Percentiles rank a stretch among this genome's conserved stretches.
Conservation (phyloP, 1,140 invertebrate genomes). For the Lasioglossum baleicum region DNA sequence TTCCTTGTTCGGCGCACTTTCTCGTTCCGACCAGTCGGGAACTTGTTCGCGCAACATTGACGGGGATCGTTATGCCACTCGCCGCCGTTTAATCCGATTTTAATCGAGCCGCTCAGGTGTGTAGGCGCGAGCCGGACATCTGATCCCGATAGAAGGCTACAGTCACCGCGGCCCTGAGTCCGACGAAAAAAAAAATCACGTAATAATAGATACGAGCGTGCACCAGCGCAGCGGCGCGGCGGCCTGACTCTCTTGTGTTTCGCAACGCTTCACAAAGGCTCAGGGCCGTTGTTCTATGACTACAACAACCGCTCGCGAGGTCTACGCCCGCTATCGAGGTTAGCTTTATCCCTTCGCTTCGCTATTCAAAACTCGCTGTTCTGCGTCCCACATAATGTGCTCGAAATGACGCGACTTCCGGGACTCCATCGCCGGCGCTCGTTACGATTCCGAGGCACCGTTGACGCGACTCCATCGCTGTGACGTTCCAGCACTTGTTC, state of each 20-base stretch:
- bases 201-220: slow-evolving; percentile 60
- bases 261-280: slow-evolving; percentile 60
- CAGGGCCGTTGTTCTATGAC: slow-evolving; percentile 59
- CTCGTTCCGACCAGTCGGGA: background rate
- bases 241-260: slow-evolving; percentile 36
- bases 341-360: slow-evolving; percentile 43
- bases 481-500: background rate
- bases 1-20: background rate
- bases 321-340: slow-evolving; percentile 72
- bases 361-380: slow-evolving; percentile 31
- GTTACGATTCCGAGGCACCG: slow-evolving; percentile 3
- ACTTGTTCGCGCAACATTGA: background rate
- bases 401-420: slow-evolving; percentile 33
- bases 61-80: background rate
- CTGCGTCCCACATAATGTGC: slow-evolving; percentile 29
- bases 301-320: slow-evolving; percentile 56
- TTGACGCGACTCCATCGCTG: background rate
- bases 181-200: slow-evolving; percentile 28
- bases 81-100: slow-evolving; percentile 48
- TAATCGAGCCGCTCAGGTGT: slow-evolving; percentile 33
- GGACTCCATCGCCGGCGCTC: background rate
- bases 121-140: slow-evolving; percentile 46
- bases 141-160: slow-evolving; percentile 58
- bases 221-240: slow-evolving; percentile 13
- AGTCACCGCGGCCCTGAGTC: slow-evolving; percentile 46